These are phyloP conservation scores for Pseudomyrmex concolor DNA, from an alignment of 1,140 invertebrate species.

Conservation along the genomic window DNA sequence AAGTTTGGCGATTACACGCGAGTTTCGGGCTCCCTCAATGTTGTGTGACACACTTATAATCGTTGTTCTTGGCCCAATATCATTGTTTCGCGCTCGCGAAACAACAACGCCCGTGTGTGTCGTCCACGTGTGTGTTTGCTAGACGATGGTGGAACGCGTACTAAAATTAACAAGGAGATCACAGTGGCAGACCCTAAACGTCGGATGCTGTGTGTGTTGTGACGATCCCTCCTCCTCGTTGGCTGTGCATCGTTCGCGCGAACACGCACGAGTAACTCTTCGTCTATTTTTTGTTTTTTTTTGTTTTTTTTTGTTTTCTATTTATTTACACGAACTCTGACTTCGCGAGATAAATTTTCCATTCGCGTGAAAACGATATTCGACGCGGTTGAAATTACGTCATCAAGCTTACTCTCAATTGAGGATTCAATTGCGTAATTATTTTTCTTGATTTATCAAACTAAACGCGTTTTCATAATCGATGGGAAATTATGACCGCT, in stretches of 20 bases:
- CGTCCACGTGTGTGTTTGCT: constrained; percentile 2
- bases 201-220: background rate
- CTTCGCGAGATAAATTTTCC: background rate
- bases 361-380: background rate
- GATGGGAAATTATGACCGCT: background rate
- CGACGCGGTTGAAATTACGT: too few species aligned
- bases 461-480: background rate
- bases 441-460: too few species aligned
- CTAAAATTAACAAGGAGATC: constrained; percentile 44
- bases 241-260: background rate
- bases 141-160: constrained; percentile 25
- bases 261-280: background rate
- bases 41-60: constrained; percentile 22
- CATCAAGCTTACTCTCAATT: too few species aligned
- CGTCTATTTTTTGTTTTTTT: background rate
- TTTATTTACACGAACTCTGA: background rate
- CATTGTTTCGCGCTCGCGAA: constrained; percentile 2
- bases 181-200: constrained; percentile 4
- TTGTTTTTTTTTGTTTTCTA: too few species aligned
- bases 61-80: constrained; percentile 40
- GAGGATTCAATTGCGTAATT: too few species aligned
- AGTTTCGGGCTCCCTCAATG: background rate
- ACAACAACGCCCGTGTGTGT: constrained; percentile 2
- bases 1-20: background rate
- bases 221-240: constrained; percentile 20